Base-by-base conservation (phyloP, 2,888 invertebrate genomes). In the Pristionchus exspectatus region DNA sequence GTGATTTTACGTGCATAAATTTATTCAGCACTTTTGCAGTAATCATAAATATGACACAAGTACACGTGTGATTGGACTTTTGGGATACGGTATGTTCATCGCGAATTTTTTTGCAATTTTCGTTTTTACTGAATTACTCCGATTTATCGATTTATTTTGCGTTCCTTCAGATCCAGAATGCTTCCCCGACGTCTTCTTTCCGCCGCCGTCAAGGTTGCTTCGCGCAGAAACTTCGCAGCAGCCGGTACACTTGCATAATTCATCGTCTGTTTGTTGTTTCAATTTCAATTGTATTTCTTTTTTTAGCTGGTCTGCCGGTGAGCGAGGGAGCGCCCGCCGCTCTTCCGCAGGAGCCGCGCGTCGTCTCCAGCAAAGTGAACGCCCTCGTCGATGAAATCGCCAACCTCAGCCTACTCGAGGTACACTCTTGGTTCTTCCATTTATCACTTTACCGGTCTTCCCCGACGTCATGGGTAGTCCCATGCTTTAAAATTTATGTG, bases 341-440 rank as follows among this genome's bases (percentile, higher is more conserved):
- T 30, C 89, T 92, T 66, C 93, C 93, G 9, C 90, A 91, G 30
- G 92, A 93, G 16, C 94, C 94, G 63, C 91, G 93, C 74, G 66
- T 88, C 14, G 88, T 95, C 69, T 93, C 94, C 44, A 89, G 94
- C 24, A 92, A 91, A 88, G 92, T 94, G n/a, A 90, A 93, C 54
- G 44, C 91, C 21, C 90, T 94, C 14, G 94, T 95, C 50, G 94
- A 95, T n/a, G 93, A 94, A 90, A 94, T 94, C 88, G 94, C 94
- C 89, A 92, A 90, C 84, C 92, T 95, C 56, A 92, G 92, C 21
- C 91, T 95, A 30, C 91, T 95, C 50, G 94, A 95, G 88, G 95
- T 91, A 69, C 59, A 50, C 56, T 30, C 59, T 27, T n/a, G 12
- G n/a, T 5, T 27, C 14, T 56, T 50, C 44, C 9, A 50, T 50